phyloP scores from a whole-genome alignment of 2,113 vertebrate genomes.

The Stigmatopora nigra region DNA sequence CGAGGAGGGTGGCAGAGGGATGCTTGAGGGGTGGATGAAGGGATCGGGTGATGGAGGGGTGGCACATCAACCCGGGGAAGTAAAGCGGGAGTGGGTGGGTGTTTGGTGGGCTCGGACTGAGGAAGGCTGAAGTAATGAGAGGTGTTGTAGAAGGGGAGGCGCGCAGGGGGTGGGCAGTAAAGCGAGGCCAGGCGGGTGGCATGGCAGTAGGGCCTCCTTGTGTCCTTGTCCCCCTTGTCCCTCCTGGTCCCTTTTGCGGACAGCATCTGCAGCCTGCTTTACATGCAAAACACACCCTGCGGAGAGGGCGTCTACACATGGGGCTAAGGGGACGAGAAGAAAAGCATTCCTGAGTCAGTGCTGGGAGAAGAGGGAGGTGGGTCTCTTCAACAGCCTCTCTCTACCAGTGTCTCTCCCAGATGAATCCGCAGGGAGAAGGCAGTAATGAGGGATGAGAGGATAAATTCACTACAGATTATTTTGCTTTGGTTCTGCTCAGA shows the following conservation, averaged over 20 bases:
- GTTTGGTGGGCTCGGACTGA: background rate
- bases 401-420: conserved; percentile 51
- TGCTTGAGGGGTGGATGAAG: conserved; percentile 32
- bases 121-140: conserved; percentile 56
- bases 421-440: conserved; percentile 49
- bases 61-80: conserved; percentile 47
- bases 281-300: conserved; percentile 71
- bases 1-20: conserved; percentile 65
- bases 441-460: conserved; percentile 57
- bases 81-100: conserved; percentile 6
- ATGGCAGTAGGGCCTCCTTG: conserved; percentile 66
- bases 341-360: conserved; percentile 67
- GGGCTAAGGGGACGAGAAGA: conserved; percentile 62
- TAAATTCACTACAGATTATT: conserved; percentile 51
- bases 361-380: conserved; percentile 63
- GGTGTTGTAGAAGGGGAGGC: conserved; percentile 48
- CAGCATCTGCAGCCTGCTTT: conserved; percentile 73
- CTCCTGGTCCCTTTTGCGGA: conserved; percentile 58
- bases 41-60: conserved; percentile 43
- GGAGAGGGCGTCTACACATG: conserved; percentile 68
- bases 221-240: conserved; percentile 61
- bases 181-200: conserved; percentile 65
- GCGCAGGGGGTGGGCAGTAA: conserved; percentile 46
- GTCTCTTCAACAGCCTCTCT: conserved; percentile 60
- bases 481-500: conserved; percentile 33